Conservation (phyloP, 2,113 vertebrate species). For the Rhea pennata region DNA sequence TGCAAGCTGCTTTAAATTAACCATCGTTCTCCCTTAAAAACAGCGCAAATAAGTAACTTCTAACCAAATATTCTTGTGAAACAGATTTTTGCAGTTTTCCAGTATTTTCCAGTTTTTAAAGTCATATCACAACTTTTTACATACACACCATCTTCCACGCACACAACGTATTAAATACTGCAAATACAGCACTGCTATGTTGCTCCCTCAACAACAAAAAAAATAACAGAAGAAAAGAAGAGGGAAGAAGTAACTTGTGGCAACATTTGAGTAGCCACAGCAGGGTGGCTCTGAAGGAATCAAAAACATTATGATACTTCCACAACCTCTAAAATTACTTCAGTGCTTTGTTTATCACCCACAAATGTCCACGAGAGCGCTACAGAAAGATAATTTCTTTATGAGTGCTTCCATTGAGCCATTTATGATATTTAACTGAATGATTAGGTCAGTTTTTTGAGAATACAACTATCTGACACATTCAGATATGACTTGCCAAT, state of each 20-base stretch:
- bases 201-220: too few relatives aligned
- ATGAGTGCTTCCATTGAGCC: not conserved
- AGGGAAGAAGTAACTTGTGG: not conserved
- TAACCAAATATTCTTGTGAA: not conserved
- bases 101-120: not conserved
- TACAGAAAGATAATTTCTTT: not conserved
- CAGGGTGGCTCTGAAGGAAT: not conserved
- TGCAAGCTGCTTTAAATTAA: too few relatives aligned
- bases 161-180: not conserved
- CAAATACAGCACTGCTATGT: not conserved
- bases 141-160: not conserved
- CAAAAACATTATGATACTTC: not conserved
- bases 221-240: not conserved
- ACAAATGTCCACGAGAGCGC: not conserved
- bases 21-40: not conserved
- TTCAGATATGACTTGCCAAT: not conserved
- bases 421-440: not conserved
- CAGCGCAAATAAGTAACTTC: not conserved
- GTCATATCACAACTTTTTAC: not conserved
- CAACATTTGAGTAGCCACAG: not conserved
- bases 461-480: too few relatives aligned
- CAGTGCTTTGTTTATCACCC: not conserved
- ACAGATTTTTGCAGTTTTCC: not conserved
- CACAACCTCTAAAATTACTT: not conserved
- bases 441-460: not conserved